phyloP scores from a whole-genome alignment of 1,140 invertebrate species.

The Teleopsis dalmanni region DNA sequence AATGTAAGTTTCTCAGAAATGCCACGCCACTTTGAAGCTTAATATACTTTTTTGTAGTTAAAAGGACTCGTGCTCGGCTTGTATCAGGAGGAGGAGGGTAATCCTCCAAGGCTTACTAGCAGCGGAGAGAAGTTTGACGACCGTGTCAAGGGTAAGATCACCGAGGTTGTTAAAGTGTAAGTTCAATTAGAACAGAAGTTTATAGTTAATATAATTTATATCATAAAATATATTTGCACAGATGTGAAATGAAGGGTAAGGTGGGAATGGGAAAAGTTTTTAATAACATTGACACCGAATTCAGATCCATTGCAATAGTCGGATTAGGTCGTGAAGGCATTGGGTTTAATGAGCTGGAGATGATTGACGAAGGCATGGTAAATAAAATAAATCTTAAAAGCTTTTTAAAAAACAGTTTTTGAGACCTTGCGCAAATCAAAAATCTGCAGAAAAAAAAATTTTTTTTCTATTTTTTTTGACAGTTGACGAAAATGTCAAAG shows the following conservation, averaged over 20 bases:
- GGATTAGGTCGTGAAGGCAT: conserved; percentile 59
- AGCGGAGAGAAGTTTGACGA: conserved; percentile 44
- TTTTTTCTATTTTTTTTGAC: too few relatives aligned
- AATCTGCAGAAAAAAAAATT: too few relatives aligned
- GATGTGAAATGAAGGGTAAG: conserved; percentile 19
- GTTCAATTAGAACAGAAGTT: too few relatives aligned
- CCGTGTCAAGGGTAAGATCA: conserved; percentile 35
- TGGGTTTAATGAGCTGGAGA: conserved; percentile 56
- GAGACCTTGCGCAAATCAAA: too few relatives aligned
- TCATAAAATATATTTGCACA: background rate
- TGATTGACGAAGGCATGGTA: conserved; percentile 58
- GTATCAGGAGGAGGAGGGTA: conserved; percentile 36
- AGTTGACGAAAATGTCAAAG: too few relatives aligned
- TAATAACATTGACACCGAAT: conserved; percentile 57
- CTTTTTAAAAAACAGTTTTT: too few relatives aligned
- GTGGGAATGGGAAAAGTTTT: conserved; percentile 52
- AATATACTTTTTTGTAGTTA: too few relatives aligned
- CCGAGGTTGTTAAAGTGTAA: conserved; percentile 32
- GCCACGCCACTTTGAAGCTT: too few relatives aligned
- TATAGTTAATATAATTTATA: background rate
- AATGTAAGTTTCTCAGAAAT: too few relatives aligned
- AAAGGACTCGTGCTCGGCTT: conserved; percentile 43
- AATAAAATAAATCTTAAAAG: too few relatives aligned
- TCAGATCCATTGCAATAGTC: conserved; percentile 57
- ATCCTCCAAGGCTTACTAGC: conserved; percentile 32